phyloP scores from a whole-genome alignment of 2,888 invertebrate genomes.

The Drosophila lacicola region DNA sequence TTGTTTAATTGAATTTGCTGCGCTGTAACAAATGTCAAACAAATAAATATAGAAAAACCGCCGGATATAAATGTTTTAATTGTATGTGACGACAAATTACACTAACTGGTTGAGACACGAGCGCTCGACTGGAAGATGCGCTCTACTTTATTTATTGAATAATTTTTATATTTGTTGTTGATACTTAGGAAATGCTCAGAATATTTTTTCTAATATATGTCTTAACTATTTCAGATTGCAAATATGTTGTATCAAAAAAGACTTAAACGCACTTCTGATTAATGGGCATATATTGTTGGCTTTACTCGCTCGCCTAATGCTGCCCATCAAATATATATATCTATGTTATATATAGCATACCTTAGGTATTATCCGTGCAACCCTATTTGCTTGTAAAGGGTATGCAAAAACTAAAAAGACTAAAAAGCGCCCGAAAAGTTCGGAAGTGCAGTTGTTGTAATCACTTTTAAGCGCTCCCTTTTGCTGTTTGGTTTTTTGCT shows the following conservation, averaged over 20 bases:
- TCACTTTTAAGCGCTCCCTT: slow-evolving; percentile 29
- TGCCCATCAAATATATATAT: background rate
- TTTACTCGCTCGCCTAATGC: too few species aligned
- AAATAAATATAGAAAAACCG: background rate
- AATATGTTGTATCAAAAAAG: too few species aligned
- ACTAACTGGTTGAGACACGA: background rate
- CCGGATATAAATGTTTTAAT: slow-evolving; percentile 18
- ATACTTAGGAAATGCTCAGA: too few species aligned
- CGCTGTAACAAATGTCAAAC: slow-evolving; percentile 52
- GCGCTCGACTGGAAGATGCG: background rate
- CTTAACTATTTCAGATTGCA: too few species aligned
- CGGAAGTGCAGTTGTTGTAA: slow-evolving; percentile 57
- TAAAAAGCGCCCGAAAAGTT: slow-evolving; percentile 39
- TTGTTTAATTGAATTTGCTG: slow-evolving; percentile 73
- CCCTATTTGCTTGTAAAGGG: background rate
- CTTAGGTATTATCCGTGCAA: too few species aligned
- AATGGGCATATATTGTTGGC: too few species aligned
- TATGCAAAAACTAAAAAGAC: slow-evolving; percentile 12
- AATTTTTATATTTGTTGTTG: too few species aligned
- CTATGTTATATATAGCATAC: background rate
- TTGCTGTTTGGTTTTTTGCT: slow-evolving; percentile 28
- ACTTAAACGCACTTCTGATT: too few species aligned
- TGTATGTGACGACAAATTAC: slow-evolving; percentile 11
- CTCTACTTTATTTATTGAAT: too few species aligned
- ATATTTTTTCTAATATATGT: too few species aligned